Evolutionary conservation across 2,797 vertebrate genomes (phyloP).

Genomic region (Hippoglossus hippoglossus): DNA sequence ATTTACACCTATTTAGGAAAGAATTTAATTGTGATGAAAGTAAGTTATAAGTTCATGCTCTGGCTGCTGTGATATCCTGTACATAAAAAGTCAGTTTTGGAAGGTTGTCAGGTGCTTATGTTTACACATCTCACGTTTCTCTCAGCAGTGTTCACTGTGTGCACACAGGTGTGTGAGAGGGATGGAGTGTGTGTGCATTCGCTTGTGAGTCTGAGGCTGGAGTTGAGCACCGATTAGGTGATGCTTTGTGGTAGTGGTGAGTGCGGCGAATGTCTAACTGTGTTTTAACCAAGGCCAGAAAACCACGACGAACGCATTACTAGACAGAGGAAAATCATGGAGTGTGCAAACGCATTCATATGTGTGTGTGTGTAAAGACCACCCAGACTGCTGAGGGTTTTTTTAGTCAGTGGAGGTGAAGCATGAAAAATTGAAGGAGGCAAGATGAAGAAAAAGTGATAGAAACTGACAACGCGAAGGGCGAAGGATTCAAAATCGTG

Average conservation of each 20-base stretch:
- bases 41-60: slow-evolving; percentile 6
- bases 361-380: slow-evolving; percentile 70
- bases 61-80: slow-evolving; percentile 13
- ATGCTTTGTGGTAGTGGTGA: slow-evolving; percentile 79
- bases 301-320: slow-evolving; percentile 84
- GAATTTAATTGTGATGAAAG: not conserved
- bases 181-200: slow-evolving; percentile 30
- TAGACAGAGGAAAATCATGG: slow-evolving; percentile 78
- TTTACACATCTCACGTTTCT: slow-evolving; percentile 43
- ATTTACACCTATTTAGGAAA: not conserved
- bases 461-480: slow-evolving; percentile 28
- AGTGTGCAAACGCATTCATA: slow-evolving; percentile 42
- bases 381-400: slow-evolving; percentile 79
- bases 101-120: slow-evolving; percentile 48
- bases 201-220: slow-evolving; percentile 30
- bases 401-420: slow-evolving; percentile 63
- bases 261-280: slow-evolving; percentile 75
- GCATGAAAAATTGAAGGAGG: slow-evolving; percentile 52
- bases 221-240: slow-evolving; percentile 81
- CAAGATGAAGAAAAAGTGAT: slow-evolving; percentile 31
- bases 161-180: slow-evolving; percentile 26
- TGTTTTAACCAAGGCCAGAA: slow-evolving; percentile 78
- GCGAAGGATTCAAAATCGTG: slow-evolving; percentile 20
- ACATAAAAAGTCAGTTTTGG: slow-evolving; percentile 10
- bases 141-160: slow-evolving; percentile 8